Conservation (phyloP, 2,797 vertebrate genomes). For the Pangasius mekongensis region DNA sequence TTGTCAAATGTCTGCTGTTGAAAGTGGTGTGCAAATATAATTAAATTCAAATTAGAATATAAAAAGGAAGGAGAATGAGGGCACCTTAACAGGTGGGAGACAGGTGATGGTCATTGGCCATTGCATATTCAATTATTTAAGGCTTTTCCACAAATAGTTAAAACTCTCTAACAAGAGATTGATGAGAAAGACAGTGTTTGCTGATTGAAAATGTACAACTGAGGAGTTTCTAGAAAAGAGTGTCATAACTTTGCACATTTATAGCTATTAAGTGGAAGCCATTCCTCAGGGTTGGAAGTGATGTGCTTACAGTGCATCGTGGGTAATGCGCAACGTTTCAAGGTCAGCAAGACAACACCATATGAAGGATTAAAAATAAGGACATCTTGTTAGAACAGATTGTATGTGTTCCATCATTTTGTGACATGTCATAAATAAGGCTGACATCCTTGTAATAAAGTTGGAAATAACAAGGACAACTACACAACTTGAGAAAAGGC, state of each 20-base stretch:
- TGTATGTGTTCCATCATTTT: background rate
- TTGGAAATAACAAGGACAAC: background rate
- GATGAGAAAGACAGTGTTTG: background rate
- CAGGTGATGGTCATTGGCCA: background rate
- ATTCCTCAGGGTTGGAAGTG: background rate
- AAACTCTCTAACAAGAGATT: background rate
- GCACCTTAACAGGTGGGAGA: background rate
- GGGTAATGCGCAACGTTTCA: background rate
- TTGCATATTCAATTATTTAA: background rate
- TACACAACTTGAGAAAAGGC: background rate
- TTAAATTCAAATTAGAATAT: background rate
- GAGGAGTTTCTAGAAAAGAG: background rate
- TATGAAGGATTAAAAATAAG: background rate
- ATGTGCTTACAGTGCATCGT: background rate
- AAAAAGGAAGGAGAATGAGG: background rate
- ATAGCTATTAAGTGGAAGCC: background rate
- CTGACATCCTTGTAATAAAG: background rate
- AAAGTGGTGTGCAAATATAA: background rate
- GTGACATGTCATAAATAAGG: background rate
- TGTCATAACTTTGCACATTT: background rate
- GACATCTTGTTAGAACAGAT: background rate
- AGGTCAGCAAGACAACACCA: background rate
- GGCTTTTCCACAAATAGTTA: background rate
- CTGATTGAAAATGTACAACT: background rate
- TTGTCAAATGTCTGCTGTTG: background rate